Evolutionary conservation across 2,888 invertebrate species (phyloP).

Genomic region (Clunio marinus): DNA sequence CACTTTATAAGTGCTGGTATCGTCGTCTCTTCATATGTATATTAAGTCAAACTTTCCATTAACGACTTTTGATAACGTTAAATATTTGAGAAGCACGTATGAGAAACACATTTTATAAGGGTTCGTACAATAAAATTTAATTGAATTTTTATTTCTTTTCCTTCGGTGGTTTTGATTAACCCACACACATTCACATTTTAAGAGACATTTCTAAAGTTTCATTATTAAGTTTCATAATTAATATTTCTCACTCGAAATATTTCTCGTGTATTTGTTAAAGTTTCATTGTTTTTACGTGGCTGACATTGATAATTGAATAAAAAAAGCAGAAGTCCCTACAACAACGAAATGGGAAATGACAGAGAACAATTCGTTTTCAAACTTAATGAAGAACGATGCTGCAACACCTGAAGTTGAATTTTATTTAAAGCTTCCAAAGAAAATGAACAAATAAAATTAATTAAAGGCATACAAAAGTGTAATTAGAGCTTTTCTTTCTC

Average conservation of each 20-base stretch:
- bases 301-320: neutral
- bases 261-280: neutral
- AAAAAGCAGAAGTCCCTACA: neutral
- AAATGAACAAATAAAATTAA: slow-evolving; percentile 15
- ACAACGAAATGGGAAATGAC: neutral
- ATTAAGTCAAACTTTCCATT: neutral
- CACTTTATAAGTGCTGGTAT: too few species aligned
- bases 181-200: too few species aligned
- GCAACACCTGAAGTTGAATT: slow-evolving; percentile 17
- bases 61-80: neutral
- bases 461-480: slow-evolving; percentile 12
- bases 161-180: too few species aligned
- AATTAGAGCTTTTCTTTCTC: slow-evolving; percentile 9
- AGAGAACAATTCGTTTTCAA: neutral
- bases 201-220: neutral
- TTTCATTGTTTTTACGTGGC: slow-evolving; percentile 19
- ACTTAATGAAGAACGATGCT: neutral
- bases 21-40: too few species aligned
- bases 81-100: neutral
- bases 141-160: neutral
- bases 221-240: slow-evolving; percentile 17
- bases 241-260: neutral
- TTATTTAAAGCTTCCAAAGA: neutral
- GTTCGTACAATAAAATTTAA: neutral
- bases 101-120: neutral